Conservation (phyloP, 92 coral and sea anemone genomes). For the Montipora capitata region DNA sequence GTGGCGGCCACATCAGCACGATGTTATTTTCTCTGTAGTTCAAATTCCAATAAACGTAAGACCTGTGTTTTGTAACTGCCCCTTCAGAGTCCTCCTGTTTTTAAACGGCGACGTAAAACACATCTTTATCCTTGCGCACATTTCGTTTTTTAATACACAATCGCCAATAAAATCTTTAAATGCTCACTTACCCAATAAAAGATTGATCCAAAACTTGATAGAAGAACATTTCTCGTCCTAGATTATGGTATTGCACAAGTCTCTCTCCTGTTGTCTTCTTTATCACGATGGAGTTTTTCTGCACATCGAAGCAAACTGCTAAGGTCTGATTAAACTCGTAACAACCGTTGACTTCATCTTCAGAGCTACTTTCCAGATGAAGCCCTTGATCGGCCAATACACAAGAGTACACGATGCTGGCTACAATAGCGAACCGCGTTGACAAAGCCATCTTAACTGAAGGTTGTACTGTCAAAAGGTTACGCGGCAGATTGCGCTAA, state of each 20-base stretch:
- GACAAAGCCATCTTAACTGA: background rate
- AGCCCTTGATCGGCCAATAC: slow-evolving; percentile 17
- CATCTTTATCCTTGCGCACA: too few species aligned
- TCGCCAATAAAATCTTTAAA: too few species aligned
- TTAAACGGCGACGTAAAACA: too few species aligned
- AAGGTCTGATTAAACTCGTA: slow-evolving; percentile 18
- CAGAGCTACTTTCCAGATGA: slow-evolving; percentile 23
- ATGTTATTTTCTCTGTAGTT: too few species aligned
- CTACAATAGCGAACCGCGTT: background rate
- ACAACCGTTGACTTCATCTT: slow-evolving; percentile 27
- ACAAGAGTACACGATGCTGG: background rate
- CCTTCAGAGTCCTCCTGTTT: too few species aligned
- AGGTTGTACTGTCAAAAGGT: too few species aligned
- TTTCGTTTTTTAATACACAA: too few species aligned
- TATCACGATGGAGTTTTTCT: slow-evolving; percentile 16
- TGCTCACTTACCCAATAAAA: slow-evolving; percentile 18
- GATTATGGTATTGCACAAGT: slow-evolving; percentile 19
- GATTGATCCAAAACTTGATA: slow-evolving; percentile 34
- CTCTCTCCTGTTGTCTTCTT: slow-evolving; percentile 22
- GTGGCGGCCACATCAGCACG: too few species aligned
- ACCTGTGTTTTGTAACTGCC: too few species aligned
- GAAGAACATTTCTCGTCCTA: slow-evolving; percentile 16
- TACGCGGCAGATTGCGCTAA: too few species aligned
- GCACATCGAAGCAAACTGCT: slow-evolving; percentile 33
- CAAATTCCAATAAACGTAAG: too few species aligned